phyloP scores from a whole-genome alignment of 2,797 vertebrate species.

The Ctenosaura bakeri region DNA sequence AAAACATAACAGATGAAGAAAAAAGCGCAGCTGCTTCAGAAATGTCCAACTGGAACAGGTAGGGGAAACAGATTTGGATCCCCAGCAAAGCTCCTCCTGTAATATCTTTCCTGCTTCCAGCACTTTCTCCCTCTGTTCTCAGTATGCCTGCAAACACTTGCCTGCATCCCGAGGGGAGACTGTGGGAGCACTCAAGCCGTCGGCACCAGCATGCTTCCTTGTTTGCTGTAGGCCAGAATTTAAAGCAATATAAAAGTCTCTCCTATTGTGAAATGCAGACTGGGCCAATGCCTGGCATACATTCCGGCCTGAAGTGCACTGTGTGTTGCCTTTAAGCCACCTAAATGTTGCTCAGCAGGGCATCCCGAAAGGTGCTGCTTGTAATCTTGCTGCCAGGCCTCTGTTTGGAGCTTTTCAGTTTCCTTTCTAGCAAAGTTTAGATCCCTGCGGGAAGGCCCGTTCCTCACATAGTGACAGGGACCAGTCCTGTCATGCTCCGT shows the following conservation, averaged over 20 bases:
- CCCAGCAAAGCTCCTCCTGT: neutral
- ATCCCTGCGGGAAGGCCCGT: neutral
- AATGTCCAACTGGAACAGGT: slow-evolving; percentile 83
- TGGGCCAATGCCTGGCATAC: neutral
- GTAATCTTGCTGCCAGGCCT: neutral
- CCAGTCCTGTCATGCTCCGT: too few species aligned
- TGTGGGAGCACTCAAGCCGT: too few species aligned
- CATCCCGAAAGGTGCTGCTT: too few species aligned
- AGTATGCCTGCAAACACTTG: neutral
- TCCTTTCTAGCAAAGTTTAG: neutral
- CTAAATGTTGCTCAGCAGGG: too few species aligned
- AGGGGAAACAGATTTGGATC: neutral
- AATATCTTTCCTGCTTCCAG: too few species aligned
- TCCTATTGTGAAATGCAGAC: too few species aligned
- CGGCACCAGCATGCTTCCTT: too few species aligned
- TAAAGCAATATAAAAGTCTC: too few species aligned
- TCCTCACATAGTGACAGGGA: neutral
- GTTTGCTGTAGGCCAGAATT: too few species aligned
- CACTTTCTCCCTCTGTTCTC: too few species aligned
- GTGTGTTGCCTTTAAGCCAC: neutral
- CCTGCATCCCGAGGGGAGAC: neutral
- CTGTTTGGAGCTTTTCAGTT: too few species aligned
- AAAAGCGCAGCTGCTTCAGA: slow-evolving; percentile 91
- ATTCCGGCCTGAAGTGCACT: neutral
- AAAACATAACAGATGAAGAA: slow-evolving; percentile 97